Evolutionary conservation across 2,797 vertebrate species (phyloP).

Genomic region (Coluber constrictor): DNA sequence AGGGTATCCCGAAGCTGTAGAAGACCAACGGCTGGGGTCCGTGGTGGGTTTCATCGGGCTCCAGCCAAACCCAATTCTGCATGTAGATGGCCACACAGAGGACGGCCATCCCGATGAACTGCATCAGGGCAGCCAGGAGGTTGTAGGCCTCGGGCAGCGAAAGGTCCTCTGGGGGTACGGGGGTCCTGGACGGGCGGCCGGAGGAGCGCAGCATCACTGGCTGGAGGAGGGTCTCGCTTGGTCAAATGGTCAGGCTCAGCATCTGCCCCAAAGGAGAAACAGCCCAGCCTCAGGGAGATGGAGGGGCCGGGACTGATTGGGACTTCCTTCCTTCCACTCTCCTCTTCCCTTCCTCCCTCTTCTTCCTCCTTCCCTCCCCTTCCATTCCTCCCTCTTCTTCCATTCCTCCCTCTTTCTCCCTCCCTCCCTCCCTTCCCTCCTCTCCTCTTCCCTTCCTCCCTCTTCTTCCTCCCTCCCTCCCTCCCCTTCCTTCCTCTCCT

Average conservation of each 20-base stretch:
- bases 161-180: accelerated
- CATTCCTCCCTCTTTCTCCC: no score
- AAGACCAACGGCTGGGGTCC: accelerated
- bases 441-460: no score
- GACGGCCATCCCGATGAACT: neutral
- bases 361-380: neutral
- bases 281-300: neutral
- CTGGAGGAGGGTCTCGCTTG: neutral
- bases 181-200: accelerated
- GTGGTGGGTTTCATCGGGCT: accelerated
- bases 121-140: neutral
- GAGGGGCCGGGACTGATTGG: neutral
- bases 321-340: no score
- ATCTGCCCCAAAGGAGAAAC: neutral
- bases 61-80: neutral
- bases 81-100: neutral
- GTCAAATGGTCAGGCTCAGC: neutral
- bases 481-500: no score
- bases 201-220: accelerated
- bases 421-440: no score
- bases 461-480: no score
- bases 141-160: neutral
- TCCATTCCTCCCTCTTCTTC: no score
- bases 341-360: no score
- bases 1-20: neutral